Base-by-base conservation (phyloP, 2,113 vertebrate species). In the Bubo scandiacus region DNA sequence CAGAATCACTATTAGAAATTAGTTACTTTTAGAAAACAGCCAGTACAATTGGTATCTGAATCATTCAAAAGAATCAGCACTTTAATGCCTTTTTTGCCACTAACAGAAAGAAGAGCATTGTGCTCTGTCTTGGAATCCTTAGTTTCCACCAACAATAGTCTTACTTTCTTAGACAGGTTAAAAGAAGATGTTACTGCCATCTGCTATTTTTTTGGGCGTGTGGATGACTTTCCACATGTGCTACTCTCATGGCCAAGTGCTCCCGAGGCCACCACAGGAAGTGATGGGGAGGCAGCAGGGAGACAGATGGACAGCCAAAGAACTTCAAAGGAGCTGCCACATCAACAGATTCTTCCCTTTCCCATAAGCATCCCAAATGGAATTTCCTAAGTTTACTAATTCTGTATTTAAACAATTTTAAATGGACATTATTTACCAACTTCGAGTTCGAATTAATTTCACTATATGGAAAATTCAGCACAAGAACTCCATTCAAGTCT, bases 301-400 rank as follows among this genome's bases (percentile, higher is more conserved):
- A 96, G 91, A 94, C 94, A 97, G 88, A 96, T 96, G 96, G 92
- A 96, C 92, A 94, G 81, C 57, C 68, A 88, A 65, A 72, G 49
- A 82, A 97, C 95, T 94, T 97, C 95, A 97, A 97, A 96, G 91
- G 73, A 89, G 80, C 68, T 79, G 83, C 95, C 91, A 95, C 95
- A 94, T 95, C 80, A 65, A 88, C 97, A 94, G 83, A 92, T 79
- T 84, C 90, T 61, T 95, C 90, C 34, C 61, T 72, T 91, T 30
- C 34, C 47, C 89, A 75, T 84, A 92, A 87, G 61, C 70, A 93
- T 71, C 36, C 61, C 73, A 92, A 95, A 86, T 70, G 94, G 81
- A 92, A 95, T 92, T 96, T 94, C 61, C 68, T 57, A 91, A 57
- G 32, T 95, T 95, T 88, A 88, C 66, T 89, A 92, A 91, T 89